Evolutionary conservation across 1,140 invertebrate genomes (phyloP), one percentile per base, ranked within the genome.

Genomic region (Orussus abietinus): DNA sequence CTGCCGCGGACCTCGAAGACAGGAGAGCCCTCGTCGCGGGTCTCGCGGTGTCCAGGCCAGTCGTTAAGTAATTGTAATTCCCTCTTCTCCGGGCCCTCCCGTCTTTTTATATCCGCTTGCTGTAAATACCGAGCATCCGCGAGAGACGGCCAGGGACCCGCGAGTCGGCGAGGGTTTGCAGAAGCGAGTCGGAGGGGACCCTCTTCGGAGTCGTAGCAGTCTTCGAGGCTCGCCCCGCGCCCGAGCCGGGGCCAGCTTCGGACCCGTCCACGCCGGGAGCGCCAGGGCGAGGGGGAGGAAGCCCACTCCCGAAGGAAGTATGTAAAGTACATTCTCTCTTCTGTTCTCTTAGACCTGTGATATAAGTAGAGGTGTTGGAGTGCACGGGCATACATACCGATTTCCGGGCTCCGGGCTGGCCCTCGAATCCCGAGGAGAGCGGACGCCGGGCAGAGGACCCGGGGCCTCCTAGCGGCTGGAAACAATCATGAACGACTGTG

Each of bases 271-370:
- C n/a, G n/a, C n/a, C n/a, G n/a, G n/a, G n/a, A n/a, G n/a, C n/a
- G n/a, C n/a, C n/a, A n/a, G n/a, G n/a, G n/a, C n/a, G n/a, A n/a
- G n/a, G n/a, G n/a, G n/a, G n/a, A n/a, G n/a, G n/a, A n/a, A n/a
- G n/a, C n/a, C n/a, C n/a, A n/a, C 21, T 45, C 29, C 14, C 36
- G 19, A 15, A 15, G 15, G 18, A 19, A 34, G 29, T 38, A 30
- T 4, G 15, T 37, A 15, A 35, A 34, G 25, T 22, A 15, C 34
- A n/a, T n/a, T n/a, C 37, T 29, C 25, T 29, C 26, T 29, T 45
- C 48, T 50, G 49, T 57, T 63, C 56, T 53, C 47, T 53, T 51
- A 61, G 50, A 66, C 65, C 64, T 66, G 59, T 64, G 62, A 67
- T 65, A 66, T 53, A 45, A 57, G 50, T 57, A 44, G 41, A 42